These are phyloP conservation scores for Drosophila nr. perissopoda DNA, from an alignment of 2,888 invertebrate species.

Conservation along the genomic window DNA sequence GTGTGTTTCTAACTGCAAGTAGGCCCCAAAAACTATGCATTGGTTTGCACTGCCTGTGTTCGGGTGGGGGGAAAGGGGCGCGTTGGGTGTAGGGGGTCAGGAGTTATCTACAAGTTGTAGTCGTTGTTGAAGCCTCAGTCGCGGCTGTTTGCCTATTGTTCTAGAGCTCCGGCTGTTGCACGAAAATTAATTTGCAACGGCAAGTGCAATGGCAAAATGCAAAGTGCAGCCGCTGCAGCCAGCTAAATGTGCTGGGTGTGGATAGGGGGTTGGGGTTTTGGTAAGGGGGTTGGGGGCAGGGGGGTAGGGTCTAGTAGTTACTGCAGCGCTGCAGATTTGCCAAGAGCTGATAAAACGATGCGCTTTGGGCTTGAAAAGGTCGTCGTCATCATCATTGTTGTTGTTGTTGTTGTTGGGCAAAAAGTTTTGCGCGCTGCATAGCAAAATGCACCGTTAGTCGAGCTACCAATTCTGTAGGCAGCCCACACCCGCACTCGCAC, in stretches of 20 bases:
- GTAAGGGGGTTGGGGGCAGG: not conserved
- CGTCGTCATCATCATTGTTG: constrained; percentile 45
- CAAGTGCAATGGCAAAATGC: constrained; percentile 72
- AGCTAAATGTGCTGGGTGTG: not conserved
- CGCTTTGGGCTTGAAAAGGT: constrained; percentile 75
- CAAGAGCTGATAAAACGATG: constrained; percentile 73
- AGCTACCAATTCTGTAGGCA: constrained; percentile 21
- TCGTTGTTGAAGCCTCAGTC: constrained; percentile 42
- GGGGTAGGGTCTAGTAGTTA: not conserved
- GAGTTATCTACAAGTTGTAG: constrained; percentile 58
- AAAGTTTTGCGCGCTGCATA: constrained; percentile 72
- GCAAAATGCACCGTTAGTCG: constrained; percentile 75
- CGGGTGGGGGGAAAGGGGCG: not conserved
- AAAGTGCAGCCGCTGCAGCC: constrained; percentile 48
- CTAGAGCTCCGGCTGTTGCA: constrained; percentile 73
- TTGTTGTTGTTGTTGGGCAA: constrained; percentile 38
- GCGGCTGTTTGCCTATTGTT: constrained; percentile 73
- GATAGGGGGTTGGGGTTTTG: not conserved
- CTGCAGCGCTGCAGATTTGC: constrained; percentile 60
- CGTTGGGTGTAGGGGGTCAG: not conserved
- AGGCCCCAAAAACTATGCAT: constrained; percentile 67
- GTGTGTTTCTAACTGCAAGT: constrained; percentile 19
- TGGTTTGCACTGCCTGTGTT: constrained; percentile 39
- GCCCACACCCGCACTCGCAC: constrained; percentile 1
- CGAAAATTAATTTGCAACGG: constrained; percentile 77